Conservation (phyloP, 2,888 invertebrate genomes). For the Yponomeuta cagnagella region DNA sequence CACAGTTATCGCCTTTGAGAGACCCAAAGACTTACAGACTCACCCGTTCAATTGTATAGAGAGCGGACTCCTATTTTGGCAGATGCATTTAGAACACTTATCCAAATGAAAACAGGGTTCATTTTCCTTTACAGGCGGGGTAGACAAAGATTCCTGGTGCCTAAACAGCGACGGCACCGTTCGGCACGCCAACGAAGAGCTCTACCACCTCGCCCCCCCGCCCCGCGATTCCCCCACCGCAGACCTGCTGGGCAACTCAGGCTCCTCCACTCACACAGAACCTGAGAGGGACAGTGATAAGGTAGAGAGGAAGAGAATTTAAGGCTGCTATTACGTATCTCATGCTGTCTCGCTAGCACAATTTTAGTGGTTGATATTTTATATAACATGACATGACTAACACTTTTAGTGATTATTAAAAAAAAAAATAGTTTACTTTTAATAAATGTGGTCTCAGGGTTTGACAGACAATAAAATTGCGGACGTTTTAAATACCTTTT, state of each 20-base stretch:
- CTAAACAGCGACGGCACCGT: constrained; percentile 92
- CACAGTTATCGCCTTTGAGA: too few relatives aligned
- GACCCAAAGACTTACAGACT: too few relatives aligned
- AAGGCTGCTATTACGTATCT: background rate
- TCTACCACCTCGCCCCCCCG: constrained; percentile 78
- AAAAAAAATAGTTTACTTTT: too few relatives aligned
- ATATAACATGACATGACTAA: too few relatives aligned
- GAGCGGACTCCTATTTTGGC: background rate
- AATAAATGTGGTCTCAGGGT: too few relatives aligned
- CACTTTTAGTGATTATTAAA: too few relatives aligned
- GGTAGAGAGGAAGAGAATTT: background rate
- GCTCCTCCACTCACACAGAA: constrained; percentile 44
- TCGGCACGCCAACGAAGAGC: constrained; percentile 87
- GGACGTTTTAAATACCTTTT: too few relatives aligned
- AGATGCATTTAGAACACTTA: background rate
- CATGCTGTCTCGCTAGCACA: too few relatives aligned
- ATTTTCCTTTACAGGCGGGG: constrained; percentile 78
- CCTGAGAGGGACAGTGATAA: constrained; percentile 50
- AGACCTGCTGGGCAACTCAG: constrained; percentile 58
- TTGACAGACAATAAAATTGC: too few relatives aligned
- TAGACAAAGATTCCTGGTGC: constrained; percentile 94
- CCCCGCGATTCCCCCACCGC: constrained; percentile 60
- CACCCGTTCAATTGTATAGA: too few relatives aligned
- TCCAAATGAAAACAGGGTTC: background rate
- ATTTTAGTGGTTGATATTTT: background rate